phyloP scores from a whole-genome alignment of 37 sponge, comb jelly and placozoan genomes.

The Beroe ovata region DNA sequence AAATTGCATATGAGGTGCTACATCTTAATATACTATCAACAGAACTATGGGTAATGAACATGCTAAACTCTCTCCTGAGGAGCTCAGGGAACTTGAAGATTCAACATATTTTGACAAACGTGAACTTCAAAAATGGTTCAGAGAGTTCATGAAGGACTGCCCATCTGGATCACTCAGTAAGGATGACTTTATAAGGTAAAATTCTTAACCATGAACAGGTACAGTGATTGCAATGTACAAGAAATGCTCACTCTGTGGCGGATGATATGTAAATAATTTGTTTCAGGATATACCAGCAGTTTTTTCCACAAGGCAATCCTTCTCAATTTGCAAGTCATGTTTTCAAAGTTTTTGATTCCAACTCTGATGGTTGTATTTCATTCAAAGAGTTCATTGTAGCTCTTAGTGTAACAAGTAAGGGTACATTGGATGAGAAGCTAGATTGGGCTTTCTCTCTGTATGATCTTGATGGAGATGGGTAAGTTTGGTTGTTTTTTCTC shows the following conservation, averaged over 20 bases:
- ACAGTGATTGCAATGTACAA: too few species aligned
- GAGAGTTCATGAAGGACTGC: conserved; percentile 79
- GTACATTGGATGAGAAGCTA: conserved; percentile 80
- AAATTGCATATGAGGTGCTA: too few species aligned
- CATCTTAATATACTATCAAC: too few species aligned
- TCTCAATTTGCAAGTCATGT: conserved; percentile 70
- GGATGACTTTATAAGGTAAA: conserved; percentile 62
- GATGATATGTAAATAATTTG: too few species aligned
- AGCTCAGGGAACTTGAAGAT: conserved; percentile 71
- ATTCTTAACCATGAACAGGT: neutral
- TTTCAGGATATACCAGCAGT: conserved; percentile 76
- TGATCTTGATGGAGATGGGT: conserved; percentile 66
- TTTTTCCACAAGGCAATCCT: conserved; percentile 79
- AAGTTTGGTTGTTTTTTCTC: neutral
- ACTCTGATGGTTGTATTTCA: conserved; percentile 72
- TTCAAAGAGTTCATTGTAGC: conserved; percentile 77
- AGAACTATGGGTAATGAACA: conserved; percentile 75
- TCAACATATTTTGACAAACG: conserved; percentile 77
- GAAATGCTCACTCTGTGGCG: too few species aligned
- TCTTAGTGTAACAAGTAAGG: conserved; percentile 75
- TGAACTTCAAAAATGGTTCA: conserved; percentile 70
- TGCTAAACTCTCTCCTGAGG: conserved; percentile 70
- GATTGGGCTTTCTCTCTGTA: conserved; percentile 69
- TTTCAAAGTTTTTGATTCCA: conserved; percentile 70
- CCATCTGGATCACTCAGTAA: conserved; percentile 74